Base-by-base conservation (phyloP, 2,113 vertebrate genomes). In the Pangasianodon hypophthalmus region DNA sequence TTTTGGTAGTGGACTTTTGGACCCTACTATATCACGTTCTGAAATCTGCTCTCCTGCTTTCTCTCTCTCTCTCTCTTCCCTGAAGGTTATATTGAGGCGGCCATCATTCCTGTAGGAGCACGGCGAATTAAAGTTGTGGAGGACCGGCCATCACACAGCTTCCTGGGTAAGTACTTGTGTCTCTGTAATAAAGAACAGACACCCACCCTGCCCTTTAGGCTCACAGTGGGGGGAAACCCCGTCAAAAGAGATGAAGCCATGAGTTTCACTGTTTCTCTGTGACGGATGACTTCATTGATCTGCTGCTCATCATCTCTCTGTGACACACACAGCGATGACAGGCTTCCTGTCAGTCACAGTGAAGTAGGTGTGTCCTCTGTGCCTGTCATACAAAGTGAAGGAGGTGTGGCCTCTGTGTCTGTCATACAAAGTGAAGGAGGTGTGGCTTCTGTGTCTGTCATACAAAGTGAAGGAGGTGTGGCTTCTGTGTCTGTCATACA, bases 61-160 rank as follows among this genome's bases (percentile, higher is more conserved):
- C 60, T 93, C 26, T 93, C 29, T 90, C 8, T 94, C 19, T 87
- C 56, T 88, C 48, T 37, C 88, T 46, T 91, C 84, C 37, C 92
- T 79, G 0, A 88, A 99, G 98, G 98, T 94, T 99, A 99, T 93
- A 97, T 99, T 0, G 98, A 99, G 95, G 98, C 98, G 0, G 95
- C 95, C 26, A 92, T 99, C 88, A 99, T 99, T 93, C 98, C 98
- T 6, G 97, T 96, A 0, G 98, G 98, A 85, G 98, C 98, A 4
- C 95, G 97, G 84, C 95, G 98, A 91, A 99, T 99, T 91, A 97
- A 97, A 88, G 97, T 99, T 87, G 97, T 99, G 91, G 98, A 99
- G 91, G 97, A 98, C 94, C 98, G 97, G 87, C 98, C 98, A 48
- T 98, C 97, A 62, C 98, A 99, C 95, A 99, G 98, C 94, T 99